Evolutionary conservation across 2,888 invertebrate species (phyloP).

Genomic region (Trissolcus brochymenae): DNA sequence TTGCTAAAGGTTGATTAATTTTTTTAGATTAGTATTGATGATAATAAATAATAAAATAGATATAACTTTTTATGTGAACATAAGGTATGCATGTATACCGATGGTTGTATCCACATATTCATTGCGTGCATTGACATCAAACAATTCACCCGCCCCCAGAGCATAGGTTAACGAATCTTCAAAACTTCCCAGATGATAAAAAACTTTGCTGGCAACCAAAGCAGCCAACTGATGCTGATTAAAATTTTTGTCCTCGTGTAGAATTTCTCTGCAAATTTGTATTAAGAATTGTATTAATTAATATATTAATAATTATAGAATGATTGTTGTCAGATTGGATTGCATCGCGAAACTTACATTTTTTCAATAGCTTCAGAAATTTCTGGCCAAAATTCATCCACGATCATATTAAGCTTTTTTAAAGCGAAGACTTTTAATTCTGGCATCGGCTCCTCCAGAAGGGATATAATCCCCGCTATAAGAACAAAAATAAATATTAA

Average conservation of each 20-base stretch:
- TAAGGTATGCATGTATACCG: constrained; percentile 74
- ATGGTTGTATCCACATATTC: constrained; percentile 98
- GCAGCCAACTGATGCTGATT: constrained; percentile 95
- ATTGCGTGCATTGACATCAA: constrained; percentile 94
- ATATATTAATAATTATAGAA: not conserved
- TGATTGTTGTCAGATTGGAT: not conserved
- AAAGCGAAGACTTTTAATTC: constrained; percentile 96
- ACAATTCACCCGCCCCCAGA: constrained; percentile 94
- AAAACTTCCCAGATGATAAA: constrained; percentile 97
- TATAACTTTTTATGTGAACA: too few species aligned
- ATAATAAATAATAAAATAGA: not conserved
- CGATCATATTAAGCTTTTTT: constrained; percentile 93
- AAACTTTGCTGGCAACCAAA: constrained; percentile 98
- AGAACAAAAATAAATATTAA: constrained; percentile 18
- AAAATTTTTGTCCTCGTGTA: constrained; percentile 94
- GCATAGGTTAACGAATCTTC: constrained; percentile 98
- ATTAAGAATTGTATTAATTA: not conserved
- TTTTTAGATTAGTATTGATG: not conserved
- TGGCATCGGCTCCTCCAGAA: constrained; percentile 94
- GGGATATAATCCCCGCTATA: constrained; percentile 93
- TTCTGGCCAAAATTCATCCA: constrained; percentile 99
- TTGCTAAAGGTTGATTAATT: constrained; percentile 79
- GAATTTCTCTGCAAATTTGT: constrained; percentile 83
- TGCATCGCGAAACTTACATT: constrained; percentile 80
- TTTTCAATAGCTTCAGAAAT: constrained; percentile 98